Evolutionary conservation across 2,113 vertebrate genomes (phyloP), one percentile per base, ranked within the genome.

Genomic region (Poecile atricapillus): DNA sequence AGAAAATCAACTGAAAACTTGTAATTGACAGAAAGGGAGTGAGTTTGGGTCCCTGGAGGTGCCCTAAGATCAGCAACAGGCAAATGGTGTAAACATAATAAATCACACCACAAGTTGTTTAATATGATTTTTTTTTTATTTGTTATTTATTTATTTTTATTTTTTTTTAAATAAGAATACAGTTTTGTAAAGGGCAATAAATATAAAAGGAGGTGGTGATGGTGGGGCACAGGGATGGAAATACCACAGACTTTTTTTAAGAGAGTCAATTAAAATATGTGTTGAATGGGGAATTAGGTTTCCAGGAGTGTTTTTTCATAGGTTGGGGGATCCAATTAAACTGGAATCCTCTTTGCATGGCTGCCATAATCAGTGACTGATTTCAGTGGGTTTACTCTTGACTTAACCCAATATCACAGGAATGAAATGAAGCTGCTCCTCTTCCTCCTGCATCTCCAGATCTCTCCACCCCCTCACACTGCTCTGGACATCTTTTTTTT

Each of bases 41-140:
- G 86, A 92, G 77, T 95, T 97, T 95, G 33, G 76, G 79, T 97
- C 91, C 88, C 82, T 90, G 60, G 65, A 95, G 89, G 64, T 95
- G 91, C 84, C 52, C 41, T 33, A 20, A 37, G 76, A 96, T 87
- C 96, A 95, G 65, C 84, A 92, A 86, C 62, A 68, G 53, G 87
- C 87, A 93, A 95, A 78, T 60, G 46, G 83, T 93, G 41, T 89
- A 96, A 94, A 83, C 84, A 79, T 37, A 77, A 67, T 92, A 96
- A 97, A 89, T 93, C 93, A 93, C 39, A 33, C 25, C 59, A 71
- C 62, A 91, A 83, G 75, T 80, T 91, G 44, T 74, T 96, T 93
- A 93, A 81, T 94, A 59, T 21, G 30, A 90, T 50, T 93, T 74
- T 44, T n/a, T 55, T 25, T 44, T 7, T 33, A 39, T 39, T n/a